phyloP scores from a whole-genome alignment of 2,797 vertebrate species.

The Scleropages formosus region DNA sequence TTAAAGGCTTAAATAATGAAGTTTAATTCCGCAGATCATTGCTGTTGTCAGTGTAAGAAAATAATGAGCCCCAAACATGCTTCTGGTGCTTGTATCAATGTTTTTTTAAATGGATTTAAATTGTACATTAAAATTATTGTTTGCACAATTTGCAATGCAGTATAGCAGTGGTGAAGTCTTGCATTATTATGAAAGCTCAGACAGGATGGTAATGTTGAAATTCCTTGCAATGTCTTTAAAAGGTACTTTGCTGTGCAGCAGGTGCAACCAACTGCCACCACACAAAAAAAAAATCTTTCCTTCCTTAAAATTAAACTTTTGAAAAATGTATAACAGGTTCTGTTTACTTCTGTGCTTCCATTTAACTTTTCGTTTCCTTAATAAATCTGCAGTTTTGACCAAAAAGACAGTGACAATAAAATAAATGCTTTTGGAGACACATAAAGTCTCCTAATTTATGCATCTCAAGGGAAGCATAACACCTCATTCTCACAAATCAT shows the following conservation, averaged over 20 bases:
- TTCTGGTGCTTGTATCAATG: too few relatives aligned
- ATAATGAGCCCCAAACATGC: too few relatives aligned
- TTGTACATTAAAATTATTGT: too few relatives aligned
- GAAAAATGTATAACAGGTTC: not conserved
- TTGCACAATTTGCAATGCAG: too few relatives aligned
- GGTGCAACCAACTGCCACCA: too few relatives aligned
- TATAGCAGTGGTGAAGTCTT: too few relatives aligned
- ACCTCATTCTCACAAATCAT: conserved; percentile 66
- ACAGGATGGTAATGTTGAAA: not conserved
- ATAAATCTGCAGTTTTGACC: conserved; percentile 56
- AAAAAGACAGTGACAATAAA: conserved; percentile 50
- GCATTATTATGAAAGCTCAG: not conserved
- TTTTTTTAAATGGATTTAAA: too few relatives aligned
- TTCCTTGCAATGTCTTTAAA: not conserved
- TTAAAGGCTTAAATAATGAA: too few relatives aligned
- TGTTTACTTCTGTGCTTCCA: not conserved
- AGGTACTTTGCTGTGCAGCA: not conserved
- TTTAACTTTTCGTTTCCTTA: conserved; percentile 46
- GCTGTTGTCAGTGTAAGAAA: too few relatives aligned
- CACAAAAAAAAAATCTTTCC: not conserved
- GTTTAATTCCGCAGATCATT: too few relatives aligned
- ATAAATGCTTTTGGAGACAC: conserved; percentile 46
- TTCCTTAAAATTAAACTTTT: not conserved
- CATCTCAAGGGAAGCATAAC: conserved; percentile 62
- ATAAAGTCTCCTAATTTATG: conserved; percentile 56